Conservation (phyloP, 2,113 vertebrate genomes). For the Perca fluviatilis region DNA sequence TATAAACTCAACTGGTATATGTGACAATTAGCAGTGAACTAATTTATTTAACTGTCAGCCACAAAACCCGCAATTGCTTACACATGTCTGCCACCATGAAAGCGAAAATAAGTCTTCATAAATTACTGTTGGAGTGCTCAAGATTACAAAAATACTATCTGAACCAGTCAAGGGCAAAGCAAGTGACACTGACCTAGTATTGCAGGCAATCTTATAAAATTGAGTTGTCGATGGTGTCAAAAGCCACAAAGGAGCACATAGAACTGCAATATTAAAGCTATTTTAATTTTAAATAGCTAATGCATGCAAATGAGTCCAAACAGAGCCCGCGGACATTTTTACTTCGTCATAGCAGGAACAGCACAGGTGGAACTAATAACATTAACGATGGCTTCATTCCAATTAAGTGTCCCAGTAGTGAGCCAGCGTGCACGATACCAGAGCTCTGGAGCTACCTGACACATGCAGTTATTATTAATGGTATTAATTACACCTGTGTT, state of each 20-base stretch:
- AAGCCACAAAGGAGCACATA: neutral
- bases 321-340: slow-evolving; percentile 18
- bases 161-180: slow-evolving; percentile 13
- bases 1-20: neutral
- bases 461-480: slow-evolving; percentile 3
- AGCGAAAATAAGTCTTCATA: neutral
- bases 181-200: slow-evolving; percentile 11
- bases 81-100: neutral
- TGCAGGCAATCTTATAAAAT: slow-evolving; percentile 16
- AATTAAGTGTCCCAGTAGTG: slow-evolving; percentile 15
- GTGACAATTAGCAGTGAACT: neutral
- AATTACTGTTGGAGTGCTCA: neutral
- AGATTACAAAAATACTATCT: slow-evolving; percentile 3
- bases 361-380: slow-evolving; percentile 37
- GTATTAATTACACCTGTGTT: slow-evolving; percentile 31
- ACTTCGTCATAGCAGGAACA: slow-evolving; percentile 3
- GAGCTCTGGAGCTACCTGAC: slow-evolving; percentile 14
- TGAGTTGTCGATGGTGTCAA: neutral
- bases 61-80: neutral
- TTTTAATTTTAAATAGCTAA: slow-evolving; percentile 31
- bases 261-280: neutral
- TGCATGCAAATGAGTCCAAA: slow-evolving; percentile 27
- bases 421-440: slow-evolving; percentile 13
- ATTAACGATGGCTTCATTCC: slow-evolving; percentile 17
- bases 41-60: neutral